Evolutionary conservation across 2,797 vertebrate species (phyloP).

Genomic region (Etheostoma perlongum): DNA sequence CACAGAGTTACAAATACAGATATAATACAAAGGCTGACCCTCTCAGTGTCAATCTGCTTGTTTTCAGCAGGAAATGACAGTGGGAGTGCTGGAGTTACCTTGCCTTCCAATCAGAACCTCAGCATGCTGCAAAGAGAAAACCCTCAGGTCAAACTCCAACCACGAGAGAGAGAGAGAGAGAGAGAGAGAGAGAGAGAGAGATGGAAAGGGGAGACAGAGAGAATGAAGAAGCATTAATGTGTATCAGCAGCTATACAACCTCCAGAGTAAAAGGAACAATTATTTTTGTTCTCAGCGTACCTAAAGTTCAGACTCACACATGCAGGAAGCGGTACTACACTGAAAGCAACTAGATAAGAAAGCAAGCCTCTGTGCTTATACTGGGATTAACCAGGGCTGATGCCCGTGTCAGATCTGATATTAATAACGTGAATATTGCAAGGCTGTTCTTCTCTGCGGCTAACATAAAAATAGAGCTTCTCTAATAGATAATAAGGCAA

Average conservation of each 20-base stretch:
- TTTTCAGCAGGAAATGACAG: constrained; percentile 54
- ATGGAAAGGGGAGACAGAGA: constrained; percentile 26
- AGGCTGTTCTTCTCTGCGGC: background rate
- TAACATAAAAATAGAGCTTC: background rate
- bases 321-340: constrained; percentile 34
- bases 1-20: constrained; percentile 28
- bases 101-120: constrained; percentile 76
- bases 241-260: constrained; percentile 64
- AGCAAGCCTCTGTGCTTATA: constrained; percentile 9
- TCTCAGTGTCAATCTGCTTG: constrained; percentile 59
- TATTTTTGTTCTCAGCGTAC: constrained; percentile 57
- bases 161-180: constrained; percentile 29
- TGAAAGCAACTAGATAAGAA: constrained; percentile 31
- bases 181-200: constrained; percentile 12
- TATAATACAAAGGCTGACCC: constrained; percentile 46
- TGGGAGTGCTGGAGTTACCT: constrained; percentile 67
- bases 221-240: constrained; percentile 51
- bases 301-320: constrained; percentile 52
- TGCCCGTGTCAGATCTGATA: constrained; percentile 12
- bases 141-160: constrained; percentile 68
- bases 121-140: constrained; percentile 66
- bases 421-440: constrained; percentile 19
- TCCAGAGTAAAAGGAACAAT: constrained; percentile 63
- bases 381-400: constrained; percentile 29
- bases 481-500: background rate